These are phyloP conservation scores for Charanyca ferruginea DNA, from an alignment of 2,888 invertebrate genomes.

Conservation along the genomic window DNA sequence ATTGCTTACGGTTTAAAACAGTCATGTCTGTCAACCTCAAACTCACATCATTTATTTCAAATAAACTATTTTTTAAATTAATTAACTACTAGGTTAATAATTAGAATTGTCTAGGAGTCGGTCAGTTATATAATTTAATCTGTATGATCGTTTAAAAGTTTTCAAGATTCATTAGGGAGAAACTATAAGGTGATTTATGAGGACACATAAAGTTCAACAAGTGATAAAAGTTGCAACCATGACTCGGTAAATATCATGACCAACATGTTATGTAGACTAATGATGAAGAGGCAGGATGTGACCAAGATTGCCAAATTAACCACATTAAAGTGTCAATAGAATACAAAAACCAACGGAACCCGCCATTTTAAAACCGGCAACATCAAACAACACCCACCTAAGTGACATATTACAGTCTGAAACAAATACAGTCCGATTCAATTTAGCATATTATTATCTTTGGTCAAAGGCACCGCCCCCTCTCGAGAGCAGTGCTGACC, in stretches of 20 bases:
- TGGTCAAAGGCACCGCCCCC: conserved; percentile 62
- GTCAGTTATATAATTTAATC: too few species aligned
- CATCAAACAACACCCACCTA: conserved; percentile 28
- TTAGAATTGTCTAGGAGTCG: too few species aligned
- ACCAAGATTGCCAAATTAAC: neutral
- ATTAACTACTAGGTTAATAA: too few species aligned
- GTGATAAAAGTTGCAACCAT: neutral
- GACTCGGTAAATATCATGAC: too few species aligned
- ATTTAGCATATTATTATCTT: conserved; percentile 63
- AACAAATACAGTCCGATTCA: conserved; percentile 54
- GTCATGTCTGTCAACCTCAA: too few species aligned
- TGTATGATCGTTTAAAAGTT: too few species aligned
- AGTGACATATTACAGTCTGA: conserved; percentile 37
- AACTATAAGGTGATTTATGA: too few species aligned
- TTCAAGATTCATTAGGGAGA: too few species aligned
- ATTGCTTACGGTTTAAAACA: too few species aligned
- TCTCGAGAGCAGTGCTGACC: conserved; percentile 37
- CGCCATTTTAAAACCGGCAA: conserved; percentile 25
- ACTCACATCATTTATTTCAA: too few species aligned
- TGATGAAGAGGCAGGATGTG: neutral
- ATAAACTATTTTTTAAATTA: too few species aligned
- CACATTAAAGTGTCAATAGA: neutral
- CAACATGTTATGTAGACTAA: neutral
- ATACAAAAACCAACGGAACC: conserved; percentile 24
- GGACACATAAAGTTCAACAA: too few species aligned